Evolutionary conservation across 2,113 vertebrate species (phyloP).

Genomic region (Spea bombifrons): DNA sequence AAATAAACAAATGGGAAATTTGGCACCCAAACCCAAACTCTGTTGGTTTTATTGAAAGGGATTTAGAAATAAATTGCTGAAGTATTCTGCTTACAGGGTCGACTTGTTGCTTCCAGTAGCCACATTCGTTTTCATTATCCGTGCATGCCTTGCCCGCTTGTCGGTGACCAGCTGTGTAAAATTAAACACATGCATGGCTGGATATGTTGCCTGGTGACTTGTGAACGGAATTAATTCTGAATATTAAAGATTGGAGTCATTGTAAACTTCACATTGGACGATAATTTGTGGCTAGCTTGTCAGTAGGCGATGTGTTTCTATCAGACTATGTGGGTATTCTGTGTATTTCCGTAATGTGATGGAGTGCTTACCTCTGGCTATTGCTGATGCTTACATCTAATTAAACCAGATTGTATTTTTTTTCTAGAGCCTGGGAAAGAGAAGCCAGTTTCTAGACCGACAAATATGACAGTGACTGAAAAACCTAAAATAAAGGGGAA

Average conservation of each 20-base stretch:
- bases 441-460: slow-evolving; percentile 37
- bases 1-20: no score
- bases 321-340: slow-evolving; percentile 11
- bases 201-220: slow-evolving; percentile 36
- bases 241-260: slow-evolving; percentile 32
- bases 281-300: slow-evolving; percentile 30
- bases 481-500: slow-evolving; percentile 61
- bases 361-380: slow-evolving; percentile 16
- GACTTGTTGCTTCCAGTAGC: slow-evolving; percentile 29
- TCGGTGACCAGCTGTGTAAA: slow-evolving; percentile 31
- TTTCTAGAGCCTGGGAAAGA: slow-evolving; percentile 57
- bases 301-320: slow-evolving; percentile 30
- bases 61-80: slow-evolving; percentile 7
- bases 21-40: background rate
- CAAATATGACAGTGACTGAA: slow-evolving; percentile 43
- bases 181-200: slow-evolving; percentile 39
- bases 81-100: slow-evolving; percentile 26
- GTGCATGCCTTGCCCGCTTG: slow-evolving; percentile 26
- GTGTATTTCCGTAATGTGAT: slow-evolving; percentile 23
- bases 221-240: slow-evolving; percentile 34
- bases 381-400: slow-evolving; percentile 1
- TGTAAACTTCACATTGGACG: slow-evolving; percentile 25
- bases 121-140: slow-evolving; percentile 24
- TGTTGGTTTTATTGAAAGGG: background rate
- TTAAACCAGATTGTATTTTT: background rate